Conservation (phyloP, 37 sponge, comb jelly and placozoan species). For the Bolinopsis microptera region DNA sequence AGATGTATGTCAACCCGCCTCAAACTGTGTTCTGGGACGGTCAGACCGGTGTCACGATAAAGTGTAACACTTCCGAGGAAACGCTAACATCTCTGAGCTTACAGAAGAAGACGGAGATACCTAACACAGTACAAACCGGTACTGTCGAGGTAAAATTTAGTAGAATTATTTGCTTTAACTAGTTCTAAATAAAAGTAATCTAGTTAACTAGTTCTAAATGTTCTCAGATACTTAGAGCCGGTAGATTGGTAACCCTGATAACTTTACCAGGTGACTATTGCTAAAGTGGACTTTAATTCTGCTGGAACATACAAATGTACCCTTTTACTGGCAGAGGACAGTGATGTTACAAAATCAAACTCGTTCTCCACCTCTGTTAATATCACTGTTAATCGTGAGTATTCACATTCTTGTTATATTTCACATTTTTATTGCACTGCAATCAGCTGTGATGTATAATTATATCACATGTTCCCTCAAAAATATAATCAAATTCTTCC, state of each 20-base stretch:
- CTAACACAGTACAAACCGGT: neutral
- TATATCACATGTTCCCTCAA: too few species aligned
- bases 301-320: conserved; percentile 7
- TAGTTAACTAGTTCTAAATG: too few species aligned
- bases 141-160: neutral
- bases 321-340: neutral
- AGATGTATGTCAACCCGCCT: neutral
- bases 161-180: too few species aligned
- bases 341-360: neutral
- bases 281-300: neutral
- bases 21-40: neutral
- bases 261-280: neutral
- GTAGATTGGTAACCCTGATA: too few species aligned
- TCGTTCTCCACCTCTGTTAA: neutral
- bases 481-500: too few species aligned
- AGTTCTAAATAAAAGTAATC: too few species aligned
- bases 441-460: too few species aligned
- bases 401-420: too few species aligned
- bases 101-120: neutral
- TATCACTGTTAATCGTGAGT: neutral
- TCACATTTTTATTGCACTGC: too few species aligned
- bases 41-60: neutral
- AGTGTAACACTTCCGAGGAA: neutral
- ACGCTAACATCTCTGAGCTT: neutral
- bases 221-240: too few species aligned